Conservation (phyloP, 1,140 invertebrate species). For the Aplysia californica region DNA sequence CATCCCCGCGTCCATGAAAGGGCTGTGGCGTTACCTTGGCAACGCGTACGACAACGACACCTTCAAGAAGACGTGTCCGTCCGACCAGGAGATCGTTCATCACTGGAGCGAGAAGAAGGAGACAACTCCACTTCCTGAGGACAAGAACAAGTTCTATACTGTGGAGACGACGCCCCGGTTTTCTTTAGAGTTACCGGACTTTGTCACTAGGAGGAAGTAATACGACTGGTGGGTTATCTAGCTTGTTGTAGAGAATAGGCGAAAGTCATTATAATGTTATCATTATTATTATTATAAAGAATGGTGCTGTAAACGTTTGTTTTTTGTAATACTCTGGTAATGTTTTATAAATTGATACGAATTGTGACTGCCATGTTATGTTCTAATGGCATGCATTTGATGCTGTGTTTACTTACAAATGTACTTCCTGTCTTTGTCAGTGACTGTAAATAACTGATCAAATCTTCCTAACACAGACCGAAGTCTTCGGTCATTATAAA, state of each 20-base stretch:
- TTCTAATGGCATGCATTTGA: no score
- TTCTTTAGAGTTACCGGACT: slow-evolving; percentile 39
- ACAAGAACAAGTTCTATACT: slow-evolving; percentile 58
- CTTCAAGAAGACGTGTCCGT: slow-evolving; percentile 74
- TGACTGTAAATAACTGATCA: no score
- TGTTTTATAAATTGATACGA: not conserved
- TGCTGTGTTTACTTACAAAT: no score
- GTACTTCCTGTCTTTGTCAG: no score
- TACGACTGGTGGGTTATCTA: no score
- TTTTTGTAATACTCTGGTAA: not conserved
- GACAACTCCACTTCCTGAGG: slow-evolving; percentile 53
- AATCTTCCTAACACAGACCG: no score
- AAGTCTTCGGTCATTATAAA: no score
- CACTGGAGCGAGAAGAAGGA: slow-evolving; percentile 73
- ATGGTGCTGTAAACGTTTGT: not conserved
- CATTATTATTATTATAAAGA: not conserved
- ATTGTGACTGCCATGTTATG: not conserved
- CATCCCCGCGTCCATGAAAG: slow-evolving; percentile 70
- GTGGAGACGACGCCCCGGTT: slow-evolving; percentile 50
- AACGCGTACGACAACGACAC: slow-evolving; percentile 72
- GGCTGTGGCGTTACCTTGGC: slow-evolving; percentile 74
- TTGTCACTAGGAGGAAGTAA: not conserved
- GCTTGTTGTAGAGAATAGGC: no score
- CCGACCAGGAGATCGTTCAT: slow-evolving; percentile 74
- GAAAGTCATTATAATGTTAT: not conserved